Evolutionary conservation across 2,797 vertebrate genomes (phyloP), one percentile per base, ranked within the genome.

Genomic region (Rhinoraja longicauda): DNA sequence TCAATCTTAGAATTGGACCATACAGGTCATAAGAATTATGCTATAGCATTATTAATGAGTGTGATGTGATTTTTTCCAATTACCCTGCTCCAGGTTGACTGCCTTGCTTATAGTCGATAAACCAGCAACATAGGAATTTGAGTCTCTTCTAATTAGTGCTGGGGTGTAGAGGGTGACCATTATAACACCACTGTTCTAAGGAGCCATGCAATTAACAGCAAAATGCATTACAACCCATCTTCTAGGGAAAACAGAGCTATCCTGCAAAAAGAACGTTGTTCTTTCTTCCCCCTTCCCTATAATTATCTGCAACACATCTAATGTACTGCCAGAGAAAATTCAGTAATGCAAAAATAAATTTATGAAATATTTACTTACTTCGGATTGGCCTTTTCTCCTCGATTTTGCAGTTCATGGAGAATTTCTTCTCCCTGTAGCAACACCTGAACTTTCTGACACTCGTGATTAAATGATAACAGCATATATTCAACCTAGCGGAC

Each of bases 401-500:
- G 97, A 79, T 98, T 97, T 96, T 99, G 99, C 39, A 99, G 97
- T 0, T 95, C 98, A 92, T 98, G 97, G 95, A 99, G 95, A 96
- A 99, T 96, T 13, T 98, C 96, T 93, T 95, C 96, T 82, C 97
- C 97, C 0, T 96, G 97, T 93, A 99, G 96, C 86, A 97, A 93
- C 84, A 99, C 95, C 1, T 95, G 97, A 53, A 97, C 99, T 95
- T 97, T 99, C 94, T 98, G 97, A 92, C 98, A 96, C 93, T 97
- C 96, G 93, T 98, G 97, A 94, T 99, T 98, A 94, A 99, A 96
- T 93, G 98, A 97, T 93, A 99, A 96, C 94, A 99, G 94, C 98
- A 99, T 99, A 95, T 99, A 99, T 93, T 99, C 99, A 84, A 99
- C 99, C 99, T 99, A 72, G 79, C 93, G 77, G 57, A 95, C 94